These are phyloP conservation scores for Poecile montanus DNA, from an alignment of 2,797 vertebrate species.

Conservation along the genomic window DNA sequence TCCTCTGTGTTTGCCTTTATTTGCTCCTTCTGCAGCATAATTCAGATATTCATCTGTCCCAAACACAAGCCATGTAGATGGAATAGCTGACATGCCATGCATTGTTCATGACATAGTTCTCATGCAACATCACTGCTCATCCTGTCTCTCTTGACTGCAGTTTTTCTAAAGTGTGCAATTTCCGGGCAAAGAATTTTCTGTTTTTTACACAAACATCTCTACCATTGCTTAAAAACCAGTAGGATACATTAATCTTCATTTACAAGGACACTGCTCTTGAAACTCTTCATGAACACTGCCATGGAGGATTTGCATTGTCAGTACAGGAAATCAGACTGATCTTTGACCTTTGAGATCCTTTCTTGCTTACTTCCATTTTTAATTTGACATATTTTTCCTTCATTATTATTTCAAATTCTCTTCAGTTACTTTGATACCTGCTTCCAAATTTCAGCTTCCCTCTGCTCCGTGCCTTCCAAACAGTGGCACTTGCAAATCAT, in stretches of 20 bases:
- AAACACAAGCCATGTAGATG: neutral
- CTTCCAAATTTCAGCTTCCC: neutral
- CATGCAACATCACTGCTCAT: neutral
- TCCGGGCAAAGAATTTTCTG: neutral
- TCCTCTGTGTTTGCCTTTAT: neutral
- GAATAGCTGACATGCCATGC: constrained; percentile 1
- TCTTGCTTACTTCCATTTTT: neutral
- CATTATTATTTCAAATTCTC: neutral
- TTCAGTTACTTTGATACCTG: neutral
- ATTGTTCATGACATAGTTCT: neutral
- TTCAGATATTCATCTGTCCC: neutral
- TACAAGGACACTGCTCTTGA: neutral
- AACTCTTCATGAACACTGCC: neutral
- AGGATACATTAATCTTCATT: neutral
- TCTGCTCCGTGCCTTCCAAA: neutral
- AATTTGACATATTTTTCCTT: neutral
- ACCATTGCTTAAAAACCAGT: neutral
- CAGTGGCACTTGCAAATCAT: neutral
- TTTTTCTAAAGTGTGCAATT: neutral
- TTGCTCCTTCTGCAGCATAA: neutral
- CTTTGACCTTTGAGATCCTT: neutral
- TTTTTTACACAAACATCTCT: neutral
- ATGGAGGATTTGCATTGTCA: neutral
- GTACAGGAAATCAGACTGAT: neutral
- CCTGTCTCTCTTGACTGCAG: neutral